Evolutionary conservation across 2,797 vertebrate species (phyloP).

Genomic region (Esox lucius): DNA sequence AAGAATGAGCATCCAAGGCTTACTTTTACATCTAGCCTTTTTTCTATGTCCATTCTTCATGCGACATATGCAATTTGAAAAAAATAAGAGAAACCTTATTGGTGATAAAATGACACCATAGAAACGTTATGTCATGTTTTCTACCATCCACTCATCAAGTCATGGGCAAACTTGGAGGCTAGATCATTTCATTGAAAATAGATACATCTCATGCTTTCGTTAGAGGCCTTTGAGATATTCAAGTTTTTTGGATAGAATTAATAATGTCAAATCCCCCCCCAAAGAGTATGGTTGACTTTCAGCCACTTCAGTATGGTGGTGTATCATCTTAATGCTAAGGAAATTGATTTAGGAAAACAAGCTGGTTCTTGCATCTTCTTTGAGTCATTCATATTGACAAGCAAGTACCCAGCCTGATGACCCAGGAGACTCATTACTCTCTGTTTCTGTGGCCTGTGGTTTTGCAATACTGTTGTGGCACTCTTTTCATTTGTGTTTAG

Average conservation of each 20-base stretch:
- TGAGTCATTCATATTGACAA: conserved; percentile 39
- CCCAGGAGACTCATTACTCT: conserved; percentile 23
- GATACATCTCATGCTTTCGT: not conserved
- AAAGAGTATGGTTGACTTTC: conserved; percentile 50
- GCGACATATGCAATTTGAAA: not conserved
- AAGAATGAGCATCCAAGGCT: not conserved
- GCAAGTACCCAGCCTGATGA: conserved; percentile 40
- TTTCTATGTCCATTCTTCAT: not conserved
- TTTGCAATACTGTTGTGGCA: not conserved
- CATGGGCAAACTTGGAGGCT: not conserved
- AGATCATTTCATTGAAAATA: not conserved
- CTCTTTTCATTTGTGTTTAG: not conserved
- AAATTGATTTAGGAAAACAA: conserved; percentile 64
- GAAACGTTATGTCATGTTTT: not conserved
- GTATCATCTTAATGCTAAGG: conserved; percentile 53
- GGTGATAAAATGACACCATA: not conserved
- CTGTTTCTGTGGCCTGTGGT: not conserved
- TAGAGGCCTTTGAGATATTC: conserved; percentile 32
- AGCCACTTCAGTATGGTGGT: conserved; percentile 44
- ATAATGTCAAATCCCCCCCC: conserved; percentile 39
- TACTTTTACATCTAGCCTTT: not conserved
- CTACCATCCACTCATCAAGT: not conserved
- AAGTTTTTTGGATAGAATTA: conserved; percentile 37
- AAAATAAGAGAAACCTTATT: not conserved
- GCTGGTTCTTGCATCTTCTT: conserved; percentile 61